Base-by-base conservation (phyloP, 2,888 invertebrate genomes). In the Linnaemya vulpina region DNA sequence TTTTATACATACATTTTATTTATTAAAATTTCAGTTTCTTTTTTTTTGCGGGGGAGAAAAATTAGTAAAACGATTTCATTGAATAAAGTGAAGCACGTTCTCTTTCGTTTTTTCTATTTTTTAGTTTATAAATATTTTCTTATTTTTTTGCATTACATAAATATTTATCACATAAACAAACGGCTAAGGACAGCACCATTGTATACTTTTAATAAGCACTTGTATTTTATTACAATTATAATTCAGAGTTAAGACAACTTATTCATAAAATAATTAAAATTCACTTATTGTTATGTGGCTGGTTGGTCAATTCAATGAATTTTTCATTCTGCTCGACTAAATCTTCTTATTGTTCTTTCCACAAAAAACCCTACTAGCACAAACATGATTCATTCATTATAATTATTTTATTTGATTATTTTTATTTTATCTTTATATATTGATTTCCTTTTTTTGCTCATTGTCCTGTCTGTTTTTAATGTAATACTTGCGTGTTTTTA, bases 1-100 rank as follows among this genome's bases (percentile, higher is more conserved):
- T 65, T 75, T 55, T 13, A 49, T 30, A 43, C 22, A 49, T 22
- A 30, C 40, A 67, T 55, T 79, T 38, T 79, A 51, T 53, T 79
- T 68, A 25, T 25, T 74, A n/a, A 3, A 30, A 25, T 67, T 65
- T 40, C 25, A 9, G 65, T 13, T 55, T 40, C 9, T 40, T 8
- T 8, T 40, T 8, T 40, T 40, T 11, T 22, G 13, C 20, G 20
- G 55, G 22, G 65, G 49, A 51, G 17, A 49, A 40, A 20, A 35
- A 71, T 62, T 49, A 25, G 11, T 25, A 35, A 58, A 58, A 46
- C n/a, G 70, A 58, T 67, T 62, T 60, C 1, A n/a, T 70, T 62
- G 58, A 22, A 53, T 63, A 87, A 79, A 80, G 87, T 87, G 86
- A 87, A 87, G 86, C 86, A 86, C 86, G 86, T 80, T 79, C 51